Evolutionary conservation across 2,888 invertebrate species (phyloP).

Genomic region (Azorinus chamasolen): DNA sequence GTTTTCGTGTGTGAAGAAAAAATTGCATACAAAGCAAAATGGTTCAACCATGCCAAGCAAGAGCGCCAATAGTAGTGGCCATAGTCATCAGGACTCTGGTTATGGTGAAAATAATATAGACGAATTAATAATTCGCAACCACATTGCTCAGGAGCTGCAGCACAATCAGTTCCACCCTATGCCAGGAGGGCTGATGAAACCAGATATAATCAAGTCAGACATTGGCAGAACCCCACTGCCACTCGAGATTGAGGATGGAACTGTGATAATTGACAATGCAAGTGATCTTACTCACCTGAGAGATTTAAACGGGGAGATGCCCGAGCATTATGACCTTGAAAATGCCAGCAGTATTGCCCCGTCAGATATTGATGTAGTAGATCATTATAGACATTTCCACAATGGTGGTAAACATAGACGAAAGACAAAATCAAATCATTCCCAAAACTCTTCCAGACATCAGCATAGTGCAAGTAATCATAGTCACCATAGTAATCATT

Average conservation of each 20-base stretch:
- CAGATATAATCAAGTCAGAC: slow-evolving; percentile 97
- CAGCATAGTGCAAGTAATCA: slow-evolving; percentile 56
- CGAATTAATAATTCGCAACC: slow-evolving; percentile 88
- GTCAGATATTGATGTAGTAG: slow-evolving; percentile 98
- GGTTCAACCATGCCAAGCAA: slow-evolving; percentile 88
- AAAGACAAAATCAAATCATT: slow-evolving; percentile 83
- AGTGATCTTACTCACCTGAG: slow-evolving; percentile 74
- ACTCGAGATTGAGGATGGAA: slow-evolving; percentile 78
- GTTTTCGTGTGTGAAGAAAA: slow-evolving; percentile 87
- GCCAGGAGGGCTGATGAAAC: slow-evolving; percentile 92
- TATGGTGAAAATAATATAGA: slow-evolving; percentile 77
- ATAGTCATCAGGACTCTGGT: slow-evolving; percentile 79
- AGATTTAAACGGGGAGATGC: slow-evolving; percentile 74
- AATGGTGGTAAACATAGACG: slow-evolving; percentile 89
- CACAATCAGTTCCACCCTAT: slow-evolving; percentile 90
- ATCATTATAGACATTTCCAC: slow-evolving; percentile 97
- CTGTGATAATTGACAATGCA: slow-evolving; percentile 82
- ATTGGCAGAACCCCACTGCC: slow-evolving; percentile 86
- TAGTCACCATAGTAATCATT: slow-evolving; percentile 57
- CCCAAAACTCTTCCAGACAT: slow-evolving; percentile 64
- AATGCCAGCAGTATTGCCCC: slow-evolving; percentile 99
- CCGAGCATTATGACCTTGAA: slow-evolving; percentile 93
- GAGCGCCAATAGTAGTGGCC: slow-evolving; percentile 64
- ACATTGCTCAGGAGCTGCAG: slow-evolving; percentile 94
- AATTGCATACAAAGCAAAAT: slow-evolving; percentile 73